Base-by-base conservation (phyloP, 2,888 invertebrate genomes). In the Empis livida region DNA sequence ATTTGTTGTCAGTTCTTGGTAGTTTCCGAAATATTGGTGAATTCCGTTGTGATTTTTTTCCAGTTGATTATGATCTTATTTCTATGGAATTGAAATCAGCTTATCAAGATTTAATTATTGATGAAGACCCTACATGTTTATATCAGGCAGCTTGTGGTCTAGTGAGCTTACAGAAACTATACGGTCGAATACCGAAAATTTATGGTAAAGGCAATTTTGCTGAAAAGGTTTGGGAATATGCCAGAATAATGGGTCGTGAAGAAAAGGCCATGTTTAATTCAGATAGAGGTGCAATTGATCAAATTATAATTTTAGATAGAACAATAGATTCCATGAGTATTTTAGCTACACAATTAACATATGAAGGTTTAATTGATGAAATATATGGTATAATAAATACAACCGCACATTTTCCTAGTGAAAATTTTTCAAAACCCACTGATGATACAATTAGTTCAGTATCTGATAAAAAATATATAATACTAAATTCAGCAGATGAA, bases 301-400 rank as follows among this genome's bases (percentile, higher is more conserved):
- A 89, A 63, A 74, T 97, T 49, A 72, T 99, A 9, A 70, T 99
- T 42, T 71, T 99, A 2, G 99, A 99, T 68, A 76, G 99, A 23
- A 82, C 84, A 40, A 78, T 94, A 4, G 99, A 99, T 74, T 77
- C 94, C 46, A 77, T 97, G 43, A 89, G 93, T 42, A 90, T 94
- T 1, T 73, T 99, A 58, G 82, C 90, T 1, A 94, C 94, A 0
- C 99, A 97, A 62, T 77, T 96, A 32, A 97, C 97, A 0, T 99
- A 97, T 59, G 96, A 96, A 68, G 99, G 97, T 4, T 75, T 99
- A 9, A 89, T 99, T 53, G 99, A 99, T 71, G 96, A 97, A 67
- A 77, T 93, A 48, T 96, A 84, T 69, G 86, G 87, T 32, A 89
- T 96, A 49, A 83, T 82, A 56, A 81, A 77, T 57, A 80, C 83